Evolutionary conservation across 2,888 invertebrate genomes (phyloP), one percentile per base, ranked within the genome.

Genomic region (Spodoptera exigua): DNA sequence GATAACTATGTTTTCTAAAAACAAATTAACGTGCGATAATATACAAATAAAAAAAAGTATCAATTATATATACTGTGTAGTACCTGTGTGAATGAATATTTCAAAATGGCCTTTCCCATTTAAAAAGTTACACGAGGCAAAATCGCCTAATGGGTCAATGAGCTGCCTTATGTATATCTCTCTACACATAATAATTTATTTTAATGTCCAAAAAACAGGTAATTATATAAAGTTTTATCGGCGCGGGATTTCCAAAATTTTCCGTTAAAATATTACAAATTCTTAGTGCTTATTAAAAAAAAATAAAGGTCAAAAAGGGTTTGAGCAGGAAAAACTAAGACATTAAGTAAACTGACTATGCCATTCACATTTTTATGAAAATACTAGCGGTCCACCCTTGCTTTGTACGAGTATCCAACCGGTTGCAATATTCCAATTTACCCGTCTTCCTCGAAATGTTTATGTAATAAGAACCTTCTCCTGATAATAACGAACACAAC

Each of bases 221-320:
- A 11, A 7, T 7, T 17, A 13, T 32, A 3, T 16, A 37, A 39
- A n/a, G 4, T 69, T 49, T 49, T 58, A 63, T 32, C 47, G 45
- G 11, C 43, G 14, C 10, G 59, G 54, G 47, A 51, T 37, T 51
- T 44, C 36, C 59, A 40, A 47, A n/a, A 27, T 40, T 51, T 44
- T 53, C 49, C 53, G 35, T 54, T 52, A 17, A 17, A 43, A 35
- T 9, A 64, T 47, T 41, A n/a, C n/a, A n/a, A n/a, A n/a, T n/a
- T 35, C 36, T 5, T 55, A 34, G 59, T 37, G 16, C 14, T 0
- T 34, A 35, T 18, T 61, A 17, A 3, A 17, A 49, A 40, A 43
- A 61, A 43, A 51, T 39, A 27, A 27, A 27, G 27, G 9, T 27
- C 27, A 27, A 27, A 9, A 27, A 27, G 27, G 1, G 4, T 27